Evolutionary conservation across 2,113 vertebrate species (phyloP), one percentile per base, ranked within the genome.

Genomic region (Leptosomus discolor): DNA sequence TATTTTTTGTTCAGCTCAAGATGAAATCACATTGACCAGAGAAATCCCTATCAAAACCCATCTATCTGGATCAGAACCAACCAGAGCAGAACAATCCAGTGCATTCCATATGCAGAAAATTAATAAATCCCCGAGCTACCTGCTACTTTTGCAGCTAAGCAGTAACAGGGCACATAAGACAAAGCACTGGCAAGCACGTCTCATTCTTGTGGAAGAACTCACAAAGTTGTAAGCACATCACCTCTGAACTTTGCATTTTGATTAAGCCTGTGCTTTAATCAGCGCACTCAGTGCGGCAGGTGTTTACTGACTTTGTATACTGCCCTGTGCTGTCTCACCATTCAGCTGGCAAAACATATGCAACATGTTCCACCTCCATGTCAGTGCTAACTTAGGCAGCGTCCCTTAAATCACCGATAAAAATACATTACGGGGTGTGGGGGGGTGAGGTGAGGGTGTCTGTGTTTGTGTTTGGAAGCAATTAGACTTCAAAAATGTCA

Each of bases 331-430:
- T 2, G 1, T 48, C 54, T 91, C 46, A 43, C 29, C 13, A 7
- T 45, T 90, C 60, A 50, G 11, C 30, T 90, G 41, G 9, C 24
- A 78, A 84, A 84, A 57, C 4, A 12, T 29, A 30, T 1, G 15
- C 19, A 73, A 45, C 0, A 0, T 30, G 37, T 54, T 37, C 51
- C 36, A 73, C 12, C 9, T 65, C 46, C 0, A 0, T 34, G 39
- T 14, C 69, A 11, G 6, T 32, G 50, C 19, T 51, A 61, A 60
- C 37, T 18, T 34, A 41, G 51, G 26, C 46, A 81, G 41, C 2
- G 1, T 48, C 67, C 15, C 11, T 75, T 41, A 51, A 71, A n/a
- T 64, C 26, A 60, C 11, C 26, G 22, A 27, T 39, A 73, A 77
- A 74, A 32, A 63, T 24, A 43, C 8, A 41, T 65, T 58, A 46